phyloP scores from a whole-genome alignment of 2,113 vertebrate species.

The Anarrhichthys ocellatus region DNA sequence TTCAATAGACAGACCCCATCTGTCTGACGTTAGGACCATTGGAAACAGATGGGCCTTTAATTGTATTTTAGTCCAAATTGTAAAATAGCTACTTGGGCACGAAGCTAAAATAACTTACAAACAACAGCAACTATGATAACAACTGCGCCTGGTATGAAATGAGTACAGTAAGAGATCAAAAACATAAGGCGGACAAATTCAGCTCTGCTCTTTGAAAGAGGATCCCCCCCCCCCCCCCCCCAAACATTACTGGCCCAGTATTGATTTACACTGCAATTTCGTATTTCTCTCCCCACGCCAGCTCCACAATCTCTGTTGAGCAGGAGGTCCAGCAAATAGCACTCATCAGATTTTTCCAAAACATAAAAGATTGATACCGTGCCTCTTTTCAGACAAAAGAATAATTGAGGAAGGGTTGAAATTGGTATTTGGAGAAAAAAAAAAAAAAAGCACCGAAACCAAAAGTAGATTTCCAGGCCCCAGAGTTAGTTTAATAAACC shows the following conservation, averaged over 20 bases:
- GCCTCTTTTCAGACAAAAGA: conserved; percentile 78
- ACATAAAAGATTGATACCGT: conserved; percentile 86
- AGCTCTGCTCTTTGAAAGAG: conserved; percentile 89
- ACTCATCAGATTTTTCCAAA: conserved; percentile 82
- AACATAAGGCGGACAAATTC: conserved; percentile 88
- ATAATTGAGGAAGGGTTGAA: conserved; percentile 79
- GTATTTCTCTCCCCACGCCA: conserved; percentile 83
- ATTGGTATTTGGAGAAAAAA: conserved; percentile 78
- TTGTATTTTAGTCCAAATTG: conserved; percentile 99
- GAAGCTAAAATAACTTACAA: conserved; percentile 99
- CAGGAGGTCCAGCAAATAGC: conserved; percentile 82
- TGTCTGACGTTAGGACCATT: conserved; percentile 92
- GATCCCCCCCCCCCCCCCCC: conserved; percentile 74
- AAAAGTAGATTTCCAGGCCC: conserved; percentile 73
- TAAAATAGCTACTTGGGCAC: conserved; percentile 99
- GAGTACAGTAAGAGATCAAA: conserved; percentile 91
- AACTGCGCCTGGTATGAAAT: conserved; percentile 93
- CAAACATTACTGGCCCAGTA: conserved; percentile 84
- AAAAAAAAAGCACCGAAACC: conserved; percentile 66
- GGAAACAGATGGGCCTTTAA: conserved; percentile 98
- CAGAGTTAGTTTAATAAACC: conserved; percentile 81
- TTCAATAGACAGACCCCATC: conserved; percentile 93
- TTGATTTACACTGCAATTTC: conserved; percentile 92
- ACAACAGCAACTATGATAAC: conserved; percentile 99
- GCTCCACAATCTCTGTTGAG: conserved; percentile 84